Base-by-base conservation (phyloP, 2,113 vertebrate genomes). In the Hypanus sabinus region DNA sequence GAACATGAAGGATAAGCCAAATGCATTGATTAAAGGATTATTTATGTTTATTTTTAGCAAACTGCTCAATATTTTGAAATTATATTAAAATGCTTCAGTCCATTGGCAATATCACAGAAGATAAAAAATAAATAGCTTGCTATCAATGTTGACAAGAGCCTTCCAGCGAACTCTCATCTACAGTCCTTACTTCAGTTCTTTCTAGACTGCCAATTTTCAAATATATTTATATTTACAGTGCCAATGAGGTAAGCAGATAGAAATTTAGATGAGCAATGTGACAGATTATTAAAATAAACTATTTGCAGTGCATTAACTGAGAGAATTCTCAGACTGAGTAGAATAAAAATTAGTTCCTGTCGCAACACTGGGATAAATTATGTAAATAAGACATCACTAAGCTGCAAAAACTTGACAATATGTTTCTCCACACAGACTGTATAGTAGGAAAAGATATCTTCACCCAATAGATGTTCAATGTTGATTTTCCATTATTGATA, bases 201-300 rank as follows among this genome's bases (percentile, higher is more conserved):
- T 93, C 36, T 20, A 46, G 91, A 73, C 33, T 93, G 70, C 22
- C 68, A 73, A 75, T 93, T 93, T 93, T 14, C 11, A 93, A 93
- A 93, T 93, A 73, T 73, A 93, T 73, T 93, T 73, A 93, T 93
- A 93, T 93, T 71, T 93, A 93, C 91, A 73, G 38, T 75, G 70
- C 91, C 68, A 71, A 46, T 93, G 70, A 93, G 70, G 73, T 55
- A 93, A 71, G 91, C 68, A 73, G 91, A 93, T 93, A 93, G 90
- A 46, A 93, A 93, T 73, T 93, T 71, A 93, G 24, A 46, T 36
- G 27, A 55, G 38, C n/a, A 70, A 18, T 93, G 68, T 93, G 91
- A 55, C 91, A 93, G 91, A 55, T 93, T 75, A 93, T 93, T 93
- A 93, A 75, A 93, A 73, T 75, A 73, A 55, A 73, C 91, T 30